phyloP scores from a whole-genome alignment of 64 coral and sea anemone genomes.

The Astreopora myriophthalma region DNA sequence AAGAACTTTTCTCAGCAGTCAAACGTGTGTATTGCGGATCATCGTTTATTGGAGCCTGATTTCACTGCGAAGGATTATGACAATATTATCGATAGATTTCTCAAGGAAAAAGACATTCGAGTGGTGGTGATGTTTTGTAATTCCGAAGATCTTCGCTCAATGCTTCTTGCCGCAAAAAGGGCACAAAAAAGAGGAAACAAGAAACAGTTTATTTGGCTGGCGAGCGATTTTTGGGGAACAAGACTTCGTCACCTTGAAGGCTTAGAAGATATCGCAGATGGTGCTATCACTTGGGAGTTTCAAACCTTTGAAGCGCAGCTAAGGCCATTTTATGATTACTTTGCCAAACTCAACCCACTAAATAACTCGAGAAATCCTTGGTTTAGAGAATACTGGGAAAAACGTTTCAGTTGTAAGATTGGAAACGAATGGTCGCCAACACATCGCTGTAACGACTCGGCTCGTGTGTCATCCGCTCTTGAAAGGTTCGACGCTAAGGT shows the following conservation, averaged over 20 bases:
- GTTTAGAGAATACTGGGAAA: constrained; percentile 92
- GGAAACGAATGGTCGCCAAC: background rate
- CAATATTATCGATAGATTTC: constrained; percentile 43
- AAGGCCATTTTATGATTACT: constrained; percentile 72
- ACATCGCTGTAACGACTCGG: constrained; percentile 1
- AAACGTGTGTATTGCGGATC: constrained; percentile 67
- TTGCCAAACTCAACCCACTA: constrained; percentile 52
- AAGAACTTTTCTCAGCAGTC: background rate
- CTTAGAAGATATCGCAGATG: constrained; percentile 74
- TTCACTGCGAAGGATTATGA: constrained; percentile 48
- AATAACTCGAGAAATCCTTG: constrained; percentile 86
- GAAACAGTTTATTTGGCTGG: constrained; percentile 73
- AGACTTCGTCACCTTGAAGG: constrained; percentile 53
- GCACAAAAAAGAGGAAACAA: background rate
- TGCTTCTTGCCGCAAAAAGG: constrained; percentile 73
- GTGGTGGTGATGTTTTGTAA: constrained; percentile 88
- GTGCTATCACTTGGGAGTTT: constrained; percentile 69
- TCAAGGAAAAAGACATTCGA: constrained; percentile 42
- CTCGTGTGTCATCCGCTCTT: background rate
- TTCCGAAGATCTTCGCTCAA: constrained; percentile 58
- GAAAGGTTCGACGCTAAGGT: constrained; percentile 72
- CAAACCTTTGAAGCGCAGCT: constrained; percentile 53
- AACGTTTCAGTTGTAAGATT: constrained; percentile 35
- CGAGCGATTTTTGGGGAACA: constrained; percentile 92
- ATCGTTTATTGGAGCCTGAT: constrained; percentile 48